Percentiles rank a stretch among this genome's conserved stretches.
phyloP scores from a whole-genome alignment of 2,888 invertebrate species.

The Ormyrus pomaceus region DNA sequence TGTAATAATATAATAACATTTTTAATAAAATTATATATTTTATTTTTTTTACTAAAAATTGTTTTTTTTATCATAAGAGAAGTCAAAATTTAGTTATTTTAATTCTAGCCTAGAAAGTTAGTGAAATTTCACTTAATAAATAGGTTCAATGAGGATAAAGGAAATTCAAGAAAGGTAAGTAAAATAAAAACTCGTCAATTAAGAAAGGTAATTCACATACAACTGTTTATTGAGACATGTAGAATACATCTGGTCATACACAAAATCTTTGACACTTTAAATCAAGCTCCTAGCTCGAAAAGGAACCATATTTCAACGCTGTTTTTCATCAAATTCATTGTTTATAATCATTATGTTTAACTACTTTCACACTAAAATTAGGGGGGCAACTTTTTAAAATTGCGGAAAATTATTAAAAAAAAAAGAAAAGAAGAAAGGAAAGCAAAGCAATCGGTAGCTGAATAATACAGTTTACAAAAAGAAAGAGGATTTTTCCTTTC shows the following conservation, averaged over 20 bases:
- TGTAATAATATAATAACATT: too few relatives aligned
- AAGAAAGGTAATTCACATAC: slow-evolving; percentile 80
- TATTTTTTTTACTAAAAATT: too few relatives aligned
- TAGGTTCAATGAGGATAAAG: too few relatives aligned
- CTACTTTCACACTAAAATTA: slow-evolving; percentile 75
- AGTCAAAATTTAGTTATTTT: too few relatives aligned
- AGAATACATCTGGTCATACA: slow-evolving; percentile 77
- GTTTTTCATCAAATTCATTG: slow-evolving; percentile 68
- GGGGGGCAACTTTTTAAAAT: slow-evolving; percentile 68
- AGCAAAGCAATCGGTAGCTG: slow-evolving; percentile 73
- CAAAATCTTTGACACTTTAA: slow-evolving; percentile 76
- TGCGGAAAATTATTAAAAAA: slow-evolving; percentile 65
- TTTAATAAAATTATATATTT: too few relatives aligned
- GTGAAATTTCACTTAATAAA: too few relatives aligned
- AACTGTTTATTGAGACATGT: slow-evolving; percentile 82
- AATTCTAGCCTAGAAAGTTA: too few relatives aligned
- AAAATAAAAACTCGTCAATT: slow-evolving; percentile 64
- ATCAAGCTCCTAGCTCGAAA: slow-evolving; percentile 75
- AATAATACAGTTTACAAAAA: slow-evolving; percentile 53
- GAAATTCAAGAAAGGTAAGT: too few relatives aligned
- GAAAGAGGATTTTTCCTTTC: slow-evolving; percentile 39
- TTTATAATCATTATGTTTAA: slow-evolving; percentile 72
- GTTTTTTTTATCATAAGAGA: too few relatives aligned
- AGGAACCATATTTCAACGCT: slow-evolving; percentile 72
- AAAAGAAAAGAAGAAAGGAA: slow-evolving; percentile 64